Evolutionary conservation across 2,797 vertebrate species (phyloP), one percentile per base, ranked within the genome.

Genomic region (Ctenopoma multispine): DNA sequence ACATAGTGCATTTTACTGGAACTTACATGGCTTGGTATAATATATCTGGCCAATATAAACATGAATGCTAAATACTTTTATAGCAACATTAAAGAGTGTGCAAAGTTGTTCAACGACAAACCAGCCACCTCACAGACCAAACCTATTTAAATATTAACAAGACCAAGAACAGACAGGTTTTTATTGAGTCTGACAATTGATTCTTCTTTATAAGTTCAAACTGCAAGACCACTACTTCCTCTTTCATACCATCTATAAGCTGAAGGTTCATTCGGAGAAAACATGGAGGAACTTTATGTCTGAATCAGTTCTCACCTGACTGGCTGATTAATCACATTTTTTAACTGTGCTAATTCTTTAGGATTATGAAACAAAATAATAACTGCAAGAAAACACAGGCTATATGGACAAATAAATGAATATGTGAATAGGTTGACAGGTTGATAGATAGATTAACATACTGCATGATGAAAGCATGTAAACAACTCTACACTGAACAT

Each of bases 141-240:
- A 79, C 48, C 72, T 77, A 57, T 81, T 85, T 83, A 83, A 90
- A 86, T 85, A 84, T 86, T 85, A 81, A 83, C 66, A n/a, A 68
- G 69, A 80, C 75, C 83, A 87, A 89, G 63, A 77, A 60, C 44
- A 72, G 69, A 44, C 76, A 66, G 62, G 63, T 78, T 62, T 44
- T 78, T 76, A 74, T 71, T 80, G 50, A 85, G 63, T 76, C 65
- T 75, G 61, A 69, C 77, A 65, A 78, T 85, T 76, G 79, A 87
- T 81, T 88, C 41, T 59, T 79, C 79, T 79, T 74, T 55, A 63
- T 63, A 61, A 36, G 44, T 68, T 75, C 70, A 77, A 79, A 85
- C 71, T 71, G 44, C 15, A 56, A 72, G 65, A 75, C 48, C 38
- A 48, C 20, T 44, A 31, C 49, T 63, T 73, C 43, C 53, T n/a